Conservation (phyloP, 2,888 invertebrate genomes). For the Dryococelus australis region DNA sequence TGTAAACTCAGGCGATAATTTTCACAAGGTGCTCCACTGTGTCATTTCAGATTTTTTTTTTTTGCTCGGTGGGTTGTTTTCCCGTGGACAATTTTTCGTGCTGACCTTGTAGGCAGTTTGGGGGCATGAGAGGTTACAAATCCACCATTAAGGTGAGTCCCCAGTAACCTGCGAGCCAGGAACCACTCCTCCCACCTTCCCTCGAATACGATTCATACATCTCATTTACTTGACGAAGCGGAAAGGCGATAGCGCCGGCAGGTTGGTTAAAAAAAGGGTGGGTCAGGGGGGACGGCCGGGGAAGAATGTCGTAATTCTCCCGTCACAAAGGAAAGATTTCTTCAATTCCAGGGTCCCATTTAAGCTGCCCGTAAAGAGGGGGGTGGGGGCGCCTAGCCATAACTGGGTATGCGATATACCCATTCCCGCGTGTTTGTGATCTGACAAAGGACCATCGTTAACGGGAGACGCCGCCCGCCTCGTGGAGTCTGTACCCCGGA, state of each 20-base stretch:
- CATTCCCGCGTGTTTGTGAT: neutral
- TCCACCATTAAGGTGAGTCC: neutral
- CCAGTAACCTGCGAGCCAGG: neutral
- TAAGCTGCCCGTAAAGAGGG: no score
- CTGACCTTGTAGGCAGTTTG: neutral
- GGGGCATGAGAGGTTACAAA: neutral
- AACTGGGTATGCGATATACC: neutral
- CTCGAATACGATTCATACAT: neutral
- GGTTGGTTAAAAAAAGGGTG: neutral
- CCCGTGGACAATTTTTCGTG: neutral
- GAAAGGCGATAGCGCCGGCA: neutral
- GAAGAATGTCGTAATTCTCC: neutral
- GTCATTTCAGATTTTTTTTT: no score
- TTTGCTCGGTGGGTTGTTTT: no score
- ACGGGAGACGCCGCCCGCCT: neutral
- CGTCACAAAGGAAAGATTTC: slow-evolving; percentile 11
- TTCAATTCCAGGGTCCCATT: slow-evolving; percentile 1
- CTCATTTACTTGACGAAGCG: slow-evolving; percentile 16
- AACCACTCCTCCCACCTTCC: neutral
- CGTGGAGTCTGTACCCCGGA: neutral
- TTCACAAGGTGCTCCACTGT: no score
- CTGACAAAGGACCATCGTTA: neutral
- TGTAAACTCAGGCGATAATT: no score
- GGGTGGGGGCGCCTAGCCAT: neutral
- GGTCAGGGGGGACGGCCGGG: neutral